A percentile compares a stretch with the other conserved stretches of the same genome.
phyloP scores from a whole-genome alignment of 2,113 vertebrate species.

The Sebastes fasciatus region DNA sequence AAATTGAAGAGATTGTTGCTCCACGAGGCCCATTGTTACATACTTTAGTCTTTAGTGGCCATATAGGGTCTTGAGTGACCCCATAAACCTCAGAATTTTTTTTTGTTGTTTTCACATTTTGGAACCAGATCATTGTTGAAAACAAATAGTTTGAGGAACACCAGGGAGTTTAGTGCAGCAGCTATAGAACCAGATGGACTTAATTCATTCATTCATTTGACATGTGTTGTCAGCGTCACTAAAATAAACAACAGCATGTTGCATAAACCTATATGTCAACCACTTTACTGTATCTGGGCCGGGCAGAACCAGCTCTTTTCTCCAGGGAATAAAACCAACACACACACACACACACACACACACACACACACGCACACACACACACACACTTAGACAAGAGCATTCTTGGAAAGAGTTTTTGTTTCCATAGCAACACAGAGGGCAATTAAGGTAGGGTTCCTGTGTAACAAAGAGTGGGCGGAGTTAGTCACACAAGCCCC shows the following conservation, averaged over 20 bases:
- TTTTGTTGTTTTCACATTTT: too few species aligned
- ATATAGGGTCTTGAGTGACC: too few species aligned
- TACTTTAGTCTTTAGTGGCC: too few species aligned
- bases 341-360: neutral
- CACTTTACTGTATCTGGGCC: neutral
- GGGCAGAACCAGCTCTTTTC: neutral
- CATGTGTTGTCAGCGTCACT: neutral
- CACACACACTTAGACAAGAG: neutral
- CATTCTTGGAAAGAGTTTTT: conserved; percentile 55
- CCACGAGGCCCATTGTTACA: too few species aligned
- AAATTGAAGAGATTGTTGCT: too few species aligned
- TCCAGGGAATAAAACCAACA: neutral
- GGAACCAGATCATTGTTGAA: neutral
- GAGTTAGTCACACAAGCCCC: conserved; percentile 56
- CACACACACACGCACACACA: conserved; percentile 1
- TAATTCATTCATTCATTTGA: neutral
- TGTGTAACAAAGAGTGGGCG: conserved; percentile 49
- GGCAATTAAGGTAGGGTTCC: conserved; percentile 64
- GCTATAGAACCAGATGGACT: neutral
- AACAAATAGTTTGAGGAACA: neutral
- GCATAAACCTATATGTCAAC: neutral
- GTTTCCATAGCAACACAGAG: conserved; percentile 76
- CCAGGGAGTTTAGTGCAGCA: neutral
- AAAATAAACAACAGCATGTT: conserved; percentile 4
- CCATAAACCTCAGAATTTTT: too few species aligned